phyloP scores from a whole-genome alignment of 1,140 invertebrate genomes.

The Lucilia cuprina region DNA sequence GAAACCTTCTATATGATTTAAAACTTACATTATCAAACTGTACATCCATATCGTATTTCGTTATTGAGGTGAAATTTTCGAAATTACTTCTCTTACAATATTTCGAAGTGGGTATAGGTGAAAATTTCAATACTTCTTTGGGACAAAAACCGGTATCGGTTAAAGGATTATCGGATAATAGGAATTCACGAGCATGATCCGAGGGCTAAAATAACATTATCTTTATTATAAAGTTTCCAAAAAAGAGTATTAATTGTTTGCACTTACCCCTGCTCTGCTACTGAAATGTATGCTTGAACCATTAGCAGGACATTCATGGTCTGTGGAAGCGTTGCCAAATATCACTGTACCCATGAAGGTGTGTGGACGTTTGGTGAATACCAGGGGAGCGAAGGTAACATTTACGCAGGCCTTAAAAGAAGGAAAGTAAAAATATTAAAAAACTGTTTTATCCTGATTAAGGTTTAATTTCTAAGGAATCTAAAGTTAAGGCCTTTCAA shows the following conservation, averaged over 20 bases:
- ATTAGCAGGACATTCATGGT: slow-evolving; percentile 48
- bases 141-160: slow-evolving; percentile 59
- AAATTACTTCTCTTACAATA: slow-evolving; percentile 60
- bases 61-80: slow-evolving; percentile 59
- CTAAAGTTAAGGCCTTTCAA: too few species aligned
- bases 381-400: slow-evolving; percentile 56
- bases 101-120: slow-evolving; percentile 57
- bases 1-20: too few species aligned
- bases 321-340: slow-evolving; percentile 51
- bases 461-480: too few species aligned
- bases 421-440: background rate
- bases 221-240: slow-evolving; percentile 19
- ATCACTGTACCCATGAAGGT: slow-evolving; percentile 53
- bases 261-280: slow-evolving; percentile 56
- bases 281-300: slow-evolving; percentile 53
- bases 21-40: slow-evolving; percentile 55
- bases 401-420: slow-evolving; percentile 51
- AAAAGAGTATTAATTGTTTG: background rate
- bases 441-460: too few species aligned
- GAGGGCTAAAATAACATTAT: slow-evolving; percentile 47
- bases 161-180: slow-evolving; percentile 53
- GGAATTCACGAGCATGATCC: slow-evolving; percentile 55
- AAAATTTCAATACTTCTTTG: slow-evolving; percentile 60
- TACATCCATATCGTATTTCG: slow-evolving; percentile 56
- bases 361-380: slow-evolving; percentile 60